Percentiles rank a stretch among this genome's conserved stretches.
phyloP scores from a whole-genome alignment of 2,888 invertebrate genomes.

The Epsilonema sp. region DNA sequence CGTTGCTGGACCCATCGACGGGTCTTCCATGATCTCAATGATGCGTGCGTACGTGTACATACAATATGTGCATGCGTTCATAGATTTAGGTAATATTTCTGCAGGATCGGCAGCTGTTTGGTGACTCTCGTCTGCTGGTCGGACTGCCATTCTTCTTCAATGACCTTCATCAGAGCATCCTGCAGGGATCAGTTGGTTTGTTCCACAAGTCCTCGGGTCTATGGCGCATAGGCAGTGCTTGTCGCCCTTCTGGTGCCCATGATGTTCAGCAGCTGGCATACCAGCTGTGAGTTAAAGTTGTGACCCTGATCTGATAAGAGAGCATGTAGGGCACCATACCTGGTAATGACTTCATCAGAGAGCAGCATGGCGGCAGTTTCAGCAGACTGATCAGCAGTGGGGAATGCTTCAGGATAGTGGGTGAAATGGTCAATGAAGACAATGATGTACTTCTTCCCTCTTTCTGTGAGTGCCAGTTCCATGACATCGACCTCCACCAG shows the following conservation, averaged over 20 bases:
- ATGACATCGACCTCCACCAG: not conserved
- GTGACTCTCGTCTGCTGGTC: too few species aligned
- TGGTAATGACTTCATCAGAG: slow-evolving; percentile 9
- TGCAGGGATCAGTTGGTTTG: slow-evolving; percentile 14
- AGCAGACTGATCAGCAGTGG: slow-evolving; percentile 19
- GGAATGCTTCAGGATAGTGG: slow-evolving; percentile 14
- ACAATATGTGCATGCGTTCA: too few species aligned
- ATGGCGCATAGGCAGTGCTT: slow-evolving; percentile 11
- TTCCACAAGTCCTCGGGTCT: slow-evolving; percentile 13
- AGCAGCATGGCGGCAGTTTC: slow-evolving; percentile 16
- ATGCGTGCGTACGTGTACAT: too few species aligned
- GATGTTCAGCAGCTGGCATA: slow-evolving; percentile 7
- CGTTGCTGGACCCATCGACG: too few species aligned
- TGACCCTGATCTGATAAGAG: slow-evolving; percentile 13
- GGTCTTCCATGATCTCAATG: too few species aligned
- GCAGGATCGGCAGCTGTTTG: too few species aligned
- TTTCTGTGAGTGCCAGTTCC: slow-evolving; percentile 10
- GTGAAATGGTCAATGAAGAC: slow-evolving; percentile 11
- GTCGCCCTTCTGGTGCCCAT: slow-evolving; percentile 5
- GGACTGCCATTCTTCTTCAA: too few species aligned
- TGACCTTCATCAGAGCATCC: too few species aligned
- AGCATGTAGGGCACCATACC: slow-evolving; percentile 11
- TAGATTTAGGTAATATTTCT: too few species aligned
- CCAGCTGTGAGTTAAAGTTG: slow-evolving; percentile 11
- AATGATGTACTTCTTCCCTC: slow-evolving; percentile 13